These are phyloP conservation scores for Macropodus opercularis DNA, from an alignment of 2,797 vertebrate species.

Conservation along the genomic window DNA sequence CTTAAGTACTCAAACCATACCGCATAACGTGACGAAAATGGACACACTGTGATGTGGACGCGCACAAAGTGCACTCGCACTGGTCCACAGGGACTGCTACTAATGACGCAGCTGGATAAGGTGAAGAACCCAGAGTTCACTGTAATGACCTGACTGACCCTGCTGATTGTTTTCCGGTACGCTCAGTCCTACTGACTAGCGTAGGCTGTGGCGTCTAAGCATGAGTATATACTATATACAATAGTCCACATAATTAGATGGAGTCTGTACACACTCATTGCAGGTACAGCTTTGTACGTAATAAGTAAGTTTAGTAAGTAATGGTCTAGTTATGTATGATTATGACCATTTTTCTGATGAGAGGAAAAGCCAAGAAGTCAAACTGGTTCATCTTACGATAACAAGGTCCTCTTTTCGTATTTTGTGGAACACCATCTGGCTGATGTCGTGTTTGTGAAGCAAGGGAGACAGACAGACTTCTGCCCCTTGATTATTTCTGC, in stretches of 20 bases:
- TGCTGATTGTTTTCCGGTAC: neutral
- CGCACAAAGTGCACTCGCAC: neutral
- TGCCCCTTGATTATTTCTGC: conserved; percentile 86
- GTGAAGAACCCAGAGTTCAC: conserved; percentile 8
- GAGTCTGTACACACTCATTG: neutral
- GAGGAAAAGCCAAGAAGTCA: neutral
- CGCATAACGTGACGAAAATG: neutral
- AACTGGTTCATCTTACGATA: conserved; percentile 83
- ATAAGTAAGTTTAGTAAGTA: no score
- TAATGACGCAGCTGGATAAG: neutral
- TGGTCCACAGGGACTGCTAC: neutral
- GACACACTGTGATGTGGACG: neutral
- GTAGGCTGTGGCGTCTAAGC: neutral
- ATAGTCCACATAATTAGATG: neutral
- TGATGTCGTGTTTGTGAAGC: conserved; percentile 89
- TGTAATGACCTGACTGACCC: neutral
- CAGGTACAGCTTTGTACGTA: no score
- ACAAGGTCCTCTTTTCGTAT: conserved; percentile 93
- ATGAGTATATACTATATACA: neutral
- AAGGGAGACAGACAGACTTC: conserved; percentile 86
- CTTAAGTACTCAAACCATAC: neutral
- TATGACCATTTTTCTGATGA: neutral
- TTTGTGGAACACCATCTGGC: conserved; percentile 99
- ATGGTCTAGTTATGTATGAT: neutral
- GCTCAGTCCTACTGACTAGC: neutral